Evolutionary conservation across 1,140 invertebrate genomes (phyloP), one percentile per base, ranked within the genome.

Genomic region (Phymorhynchus buccinoides): DNA sequence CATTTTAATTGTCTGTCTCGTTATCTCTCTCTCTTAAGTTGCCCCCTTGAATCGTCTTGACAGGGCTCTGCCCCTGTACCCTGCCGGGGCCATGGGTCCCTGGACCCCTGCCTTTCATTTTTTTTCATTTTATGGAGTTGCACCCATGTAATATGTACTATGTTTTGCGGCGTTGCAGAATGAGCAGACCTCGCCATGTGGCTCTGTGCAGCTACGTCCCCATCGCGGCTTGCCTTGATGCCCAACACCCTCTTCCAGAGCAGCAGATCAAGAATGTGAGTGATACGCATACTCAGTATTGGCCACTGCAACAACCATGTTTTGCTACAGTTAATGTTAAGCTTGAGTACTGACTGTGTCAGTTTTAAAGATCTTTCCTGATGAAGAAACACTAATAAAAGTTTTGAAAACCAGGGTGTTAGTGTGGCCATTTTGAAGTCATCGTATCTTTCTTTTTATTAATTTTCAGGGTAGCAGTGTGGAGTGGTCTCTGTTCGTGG

Each of bases 401-500:
- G 16, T 30, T 56, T 56, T 56, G 27, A 6, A 2, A 1, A 18
- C 27, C 41, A 2, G 48, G 27, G 27, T 56, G 48, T 37, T 27
- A 0, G 7, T 22, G 16, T 86, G n/a, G n/a, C n/a, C n/a, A n/a
- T n/a, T n/a, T n/a, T n/a, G n/a, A n/a, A n/a, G n/a, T n/a, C n/a
- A n/a, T n/a, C n/a, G n/a, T n/a, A n/a, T n/a, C n/a, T n/a, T n/a
- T n/a, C n/a, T n/a, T n/a, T n/a, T n/a, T n/a, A n/a, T n/a, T n/a
- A n/a, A n/a, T n/a, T n/a, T 86, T 37, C 75, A 86, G 85, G 80
- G 81, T 22, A 68, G 18, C 9, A 18, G 37, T 9, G 77, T 79
- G 30, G 85, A 86, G 42, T 86, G 80, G 68, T 27, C 48, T 3
- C 75, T 86, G 14, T 35, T 48, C n/a, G 79, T 86, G 32, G 85